Base-by-base conservation (phyloP, 2,888 invertebrate species). In the Chloromyia formosa region DNA sequence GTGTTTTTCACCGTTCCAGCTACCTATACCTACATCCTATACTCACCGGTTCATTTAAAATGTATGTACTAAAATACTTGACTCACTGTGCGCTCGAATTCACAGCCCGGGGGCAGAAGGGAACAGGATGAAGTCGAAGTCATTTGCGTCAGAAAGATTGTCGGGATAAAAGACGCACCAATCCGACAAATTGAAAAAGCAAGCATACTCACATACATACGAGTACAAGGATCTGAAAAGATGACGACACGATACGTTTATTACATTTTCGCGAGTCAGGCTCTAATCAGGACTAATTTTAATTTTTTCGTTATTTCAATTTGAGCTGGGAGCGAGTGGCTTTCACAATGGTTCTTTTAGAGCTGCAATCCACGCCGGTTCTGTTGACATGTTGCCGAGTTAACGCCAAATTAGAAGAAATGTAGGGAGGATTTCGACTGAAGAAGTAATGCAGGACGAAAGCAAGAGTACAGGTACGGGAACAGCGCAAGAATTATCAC, bases 221-320 rank as follows among this genome's bases (percentile, higher is more conserved):
- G 7, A 7, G 7, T 35, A 56, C 18, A 14, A 62, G 40, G 40
- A 7, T 7, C 12, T 62, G 16, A n/a, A 49, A 49, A n/a, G 49
- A 18, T 40, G 62, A 18, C 62, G 27, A 35, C 7, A 35, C 7
- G 27, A 35, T 35, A 35, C 62, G 68, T 53, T 69, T 69, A 69
- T 69, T 69, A 69, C 68, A 69, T 69, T 69, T 62, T 69, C 68
- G 27, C 54, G 54, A 69, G 53, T 69, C 53, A 54, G 68, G 53
- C 68, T 54, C 68, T 69, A 69, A 69, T 69, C 68, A 69, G 53
- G 53, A 53, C 68, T 69, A 69, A 69, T 69, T 69, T 69, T 69
- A 53, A 53, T 69, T 69, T 54, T 69, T 53, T 69, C 68, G 53
- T 69, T 69, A 69, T 69, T 54, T 27, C 27, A 69, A 14, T 16